A percentile compares a stretch with the other conserved stretches of the same genome.
phyloP scores from a whole-genome alignment of 2,113 vertebrate species.

The Aythya baeri region DNA sequence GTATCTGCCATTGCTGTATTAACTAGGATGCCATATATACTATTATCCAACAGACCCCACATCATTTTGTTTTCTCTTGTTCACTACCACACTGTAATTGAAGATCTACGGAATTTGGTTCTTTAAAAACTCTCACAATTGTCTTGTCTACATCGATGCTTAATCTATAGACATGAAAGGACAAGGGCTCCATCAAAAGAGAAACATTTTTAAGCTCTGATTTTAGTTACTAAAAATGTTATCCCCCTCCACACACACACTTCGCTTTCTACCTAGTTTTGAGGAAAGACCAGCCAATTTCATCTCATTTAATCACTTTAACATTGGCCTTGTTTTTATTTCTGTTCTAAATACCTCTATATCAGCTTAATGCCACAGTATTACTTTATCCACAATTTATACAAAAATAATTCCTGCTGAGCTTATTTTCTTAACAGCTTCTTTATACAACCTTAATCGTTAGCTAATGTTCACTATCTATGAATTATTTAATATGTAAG shows the following conservation, averaged over 20 bases:
- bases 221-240: background rate
- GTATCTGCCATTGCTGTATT: background rate
- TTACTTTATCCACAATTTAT: background rate
- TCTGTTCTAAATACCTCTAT: background rate
- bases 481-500: background rate
- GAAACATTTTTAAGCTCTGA: background rate
- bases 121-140: background rate
- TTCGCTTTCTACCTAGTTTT: background rate
- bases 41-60: background rate
- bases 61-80: background rate
- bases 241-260: background rate
- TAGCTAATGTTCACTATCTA: background rate
- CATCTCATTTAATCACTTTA: background rate
- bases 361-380: background rate
- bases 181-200: background rate
- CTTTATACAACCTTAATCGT: background rate
- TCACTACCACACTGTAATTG: background rate
- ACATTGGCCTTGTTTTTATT: background rate
- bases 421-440: background rate
- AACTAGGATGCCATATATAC: background rate
- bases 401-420: background rate
- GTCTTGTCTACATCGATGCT: background rate
- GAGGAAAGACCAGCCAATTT: background rate
- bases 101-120: constrained; percentile 47
- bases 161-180: constrained; percentile 10